These are phyloP conservation scores for Oryzias woworae DNA, from an alignment of 2,113 vertebrate species.

Conservation along the genomic window DNA sequence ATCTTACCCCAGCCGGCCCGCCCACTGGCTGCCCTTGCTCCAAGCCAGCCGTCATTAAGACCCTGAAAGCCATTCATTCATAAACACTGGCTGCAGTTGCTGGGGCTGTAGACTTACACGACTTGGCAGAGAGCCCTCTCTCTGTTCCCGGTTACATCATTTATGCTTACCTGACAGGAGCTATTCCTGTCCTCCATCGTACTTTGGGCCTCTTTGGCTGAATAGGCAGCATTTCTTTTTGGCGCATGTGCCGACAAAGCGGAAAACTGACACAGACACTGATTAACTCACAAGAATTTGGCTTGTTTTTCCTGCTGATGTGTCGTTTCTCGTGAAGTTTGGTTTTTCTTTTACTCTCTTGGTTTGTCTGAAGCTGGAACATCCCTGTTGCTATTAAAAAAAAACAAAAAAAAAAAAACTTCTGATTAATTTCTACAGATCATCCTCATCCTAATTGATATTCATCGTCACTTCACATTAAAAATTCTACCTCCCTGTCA, in stretches of 20 bases:
- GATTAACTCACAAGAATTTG: conserved; percentile 39
- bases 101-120: conserved; percentile 58
- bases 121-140: conserved; percentile 60
- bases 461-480: no score
- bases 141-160: conserved; percentile 67
- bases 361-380: not conserved
- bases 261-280: conserved; percentile 43
- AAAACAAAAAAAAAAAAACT: not conserved
- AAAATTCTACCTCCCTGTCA: no score
- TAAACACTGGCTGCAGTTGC: conserved; percentile 60
- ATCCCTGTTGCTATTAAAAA: no score
- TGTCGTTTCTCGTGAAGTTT: conserved; percentile 20
- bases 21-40: conserved; percentile 41
- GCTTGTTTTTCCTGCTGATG: conserved; percentile 31
- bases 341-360: conserved; percentile 21
- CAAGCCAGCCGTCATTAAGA: conserved; percentile 54
- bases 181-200: conserved; percentile 68
- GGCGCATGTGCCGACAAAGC: conserved; percentile 55
- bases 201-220: conserved; percentile 38
- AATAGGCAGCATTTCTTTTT: conserved; percentile 59
- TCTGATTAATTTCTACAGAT: no score
- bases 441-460: no score
- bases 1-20: conserved; percentile 24
- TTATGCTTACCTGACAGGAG: conserved; percentile 71
- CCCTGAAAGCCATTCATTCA: conserved; percentile 65